These are phyloP conservation scores for Drosophila kanekoi DNA, from an alignment of 2,888 invertebrate species.

Conservation along the genomic window DNA sequence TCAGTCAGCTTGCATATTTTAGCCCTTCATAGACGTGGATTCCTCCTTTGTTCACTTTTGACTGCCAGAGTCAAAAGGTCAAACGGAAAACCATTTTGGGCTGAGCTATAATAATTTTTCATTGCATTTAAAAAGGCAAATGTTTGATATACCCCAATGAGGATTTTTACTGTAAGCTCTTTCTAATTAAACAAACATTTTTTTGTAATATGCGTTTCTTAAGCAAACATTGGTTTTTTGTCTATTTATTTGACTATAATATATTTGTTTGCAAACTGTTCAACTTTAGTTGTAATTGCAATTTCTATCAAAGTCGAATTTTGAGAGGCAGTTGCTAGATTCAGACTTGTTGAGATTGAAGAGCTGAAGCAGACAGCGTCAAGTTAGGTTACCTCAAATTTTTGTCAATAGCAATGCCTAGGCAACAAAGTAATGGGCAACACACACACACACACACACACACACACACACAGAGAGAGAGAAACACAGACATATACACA, in stretches of 20 bases:
- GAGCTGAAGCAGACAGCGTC: conserved; percentile 48
- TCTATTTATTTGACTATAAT: background rate
- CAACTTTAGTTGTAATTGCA: background rate
- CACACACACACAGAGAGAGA: too few relatives aligned
- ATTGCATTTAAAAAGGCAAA: too few relatives aligned
- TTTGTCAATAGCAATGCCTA: conserved; percentile 74
- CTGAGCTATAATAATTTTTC: too few relatives aligned
- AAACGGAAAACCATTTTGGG: too few relatives aligned
- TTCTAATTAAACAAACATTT: background rate
- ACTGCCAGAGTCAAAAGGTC: too few relatives aligned
- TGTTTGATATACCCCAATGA: too few relatives aligned
- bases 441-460: conserved; percentile 19
- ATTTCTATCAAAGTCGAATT: conserved; percentile 17
- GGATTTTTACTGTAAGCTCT: too few relatives aligned
- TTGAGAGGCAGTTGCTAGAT: background rate
- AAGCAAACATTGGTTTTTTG: background rate
- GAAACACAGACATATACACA: conserved; percentile 20
- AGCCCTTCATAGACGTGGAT: background rate
- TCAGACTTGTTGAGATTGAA: conserved; percentile 51
- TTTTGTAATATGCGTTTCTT: background rate
- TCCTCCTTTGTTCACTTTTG: background rate
- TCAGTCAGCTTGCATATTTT: too few relatives aligned
- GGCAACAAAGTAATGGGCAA: conserved; percentile 74
- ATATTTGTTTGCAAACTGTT: background rate
- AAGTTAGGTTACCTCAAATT: conserved; percentile 63